Conservation (phyloP, 1,140 invertebrate species). For the Dendroctonus ponderosae region DNA sequence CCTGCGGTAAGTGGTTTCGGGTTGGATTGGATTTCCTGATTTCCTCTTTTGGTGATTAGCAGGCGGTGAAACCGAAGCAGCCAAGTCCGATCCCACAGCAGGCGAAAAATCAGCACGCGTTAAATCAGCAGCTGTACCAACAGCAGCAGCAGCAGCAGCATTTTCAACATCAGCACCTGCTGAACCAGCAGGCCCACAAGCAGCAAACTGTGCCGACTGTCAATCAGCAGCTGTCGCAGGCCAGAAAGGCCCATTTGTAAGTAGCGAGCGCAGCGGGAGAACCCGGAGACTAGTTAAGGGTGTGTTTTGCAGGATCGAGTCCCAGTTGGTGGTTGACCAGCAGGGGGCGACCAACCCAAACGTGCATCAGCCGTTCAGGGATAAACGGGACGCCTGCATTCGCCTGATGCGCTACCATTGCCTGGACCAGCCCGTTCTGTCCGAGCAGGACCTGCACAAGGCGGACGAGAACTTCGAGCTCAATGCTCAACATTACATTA, state of each 20-base stretch:
- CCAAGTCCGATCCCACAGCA: constrained; percentile 10
- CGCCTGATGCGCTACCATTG: constrained; percentile 81
- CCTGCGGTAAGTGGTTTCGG: not conserved
- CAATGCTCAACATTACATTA: constrained; percentile 69
- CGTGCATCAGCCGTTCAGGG: constrained; percentile 70
- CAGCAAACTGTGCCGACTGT: constrained; percentile 16
- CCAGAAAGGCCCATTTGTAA: constrained; percentile 44
- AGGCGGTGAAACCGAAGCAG: constrained; percentile 5
- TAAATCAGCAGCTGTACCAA: constrained; percentile 8
- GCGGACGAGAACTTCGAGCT: constrained; percentile 77
- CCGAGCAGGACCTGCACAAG: constrained; percentile 66
- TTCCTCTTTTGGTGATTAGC: not conserved
- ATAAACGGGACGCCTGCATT: constrained; percentile 75
- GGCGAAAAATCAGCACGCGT: constrained; percentile 11
- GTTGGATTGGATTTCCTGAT: not conserved
- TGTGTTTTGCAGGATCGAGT: constrained; percentile 60
- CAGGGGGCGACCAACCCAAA: constrained; percentile 74
- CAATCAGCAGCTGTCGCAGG: constrained; percentile 30
- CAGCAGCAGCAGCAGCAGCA: constrained; percentile 7
- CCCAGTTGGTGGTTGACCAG: constrained; percentile 77
- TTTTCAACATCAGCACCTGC: constrained; percentile 34
- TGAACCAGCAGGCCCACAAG: not conserved
- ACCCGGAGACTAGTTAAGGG: too few relatives aligned
- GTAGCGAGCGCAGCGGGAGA: not conserved
- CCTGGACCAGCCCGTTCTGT: constrained; percentile 67